Percentiles rank a stretch among this genome's conserved stretches.
These are phyloP conservation scores for Globodera rostochiensis DNA, from an alignment of 1,140 invertebrate species.

Conservation along the genomic window DNA sequence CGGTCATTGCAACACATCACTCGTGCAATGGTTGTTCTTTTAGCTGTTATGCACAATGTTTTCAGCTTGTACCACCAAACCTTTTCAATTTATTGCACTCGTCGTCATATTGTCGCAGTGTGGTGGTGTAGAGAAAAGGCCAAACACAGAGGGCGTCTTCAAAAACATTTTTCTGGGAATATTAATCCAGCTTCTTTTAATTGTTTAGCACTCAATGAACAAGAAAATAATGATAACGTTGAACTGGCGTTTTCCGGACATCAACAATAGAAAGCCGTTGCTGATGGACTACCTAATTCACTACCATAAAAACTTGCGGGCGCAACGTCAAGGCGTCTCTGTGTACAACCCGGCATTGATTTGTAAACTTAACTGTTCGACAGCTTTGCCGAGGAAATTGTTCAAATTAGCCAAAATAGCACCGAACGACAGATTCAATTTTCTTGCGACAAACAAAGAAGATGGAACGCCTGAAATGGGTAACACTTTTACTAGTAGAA, in stretches of 20 bases:
- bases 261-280: slow-evolving; percentile 4
- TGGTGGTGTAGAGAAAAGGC: too few relatives aligned
- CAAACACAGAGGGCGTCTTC: too few relatives aligned
- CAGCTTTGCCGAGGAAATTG: slow-evolving; percentile 24
- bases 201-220: slow-evolving; percentile 38
- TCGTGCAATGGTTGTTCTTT: slow-evolving; percentile 27
- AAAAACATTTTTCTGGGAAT: not conserved
- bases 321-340: slow-evolving; percentile 1
- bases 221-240: slow-evolving; percentile 25
- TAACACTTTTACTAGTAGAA: not conserved
- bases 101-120: too few relatives aligned
- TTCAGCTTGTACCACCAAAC: too few relatives aligned
- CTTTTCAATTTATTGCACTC: too few relatives aligned
- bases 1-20: slow-evolving; percentile 31
- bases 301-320: slow-evolving; percentile 1
- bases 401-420: slow-evolving; percentile 20
- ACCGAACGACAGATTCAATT: not conserved
- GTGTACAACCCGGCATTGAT: slow-evolving; percentile 42
- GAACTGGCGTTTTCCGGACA: not conserved
- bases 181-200: not conserved
- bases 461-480: slow-evolving; percentile 6
- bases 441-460: not conserved
- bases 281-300: slow-evolving; percentile 37
- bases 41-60: not conserved
- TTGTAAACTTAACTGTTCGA: slow-evolving; percentile 31